A percentile compares a stretch with the other conserved stretches of the same genome.
Conservation (phyloP, 2,888 invertebrate genomes). For the Diloba caeruleocephala region DNA sequence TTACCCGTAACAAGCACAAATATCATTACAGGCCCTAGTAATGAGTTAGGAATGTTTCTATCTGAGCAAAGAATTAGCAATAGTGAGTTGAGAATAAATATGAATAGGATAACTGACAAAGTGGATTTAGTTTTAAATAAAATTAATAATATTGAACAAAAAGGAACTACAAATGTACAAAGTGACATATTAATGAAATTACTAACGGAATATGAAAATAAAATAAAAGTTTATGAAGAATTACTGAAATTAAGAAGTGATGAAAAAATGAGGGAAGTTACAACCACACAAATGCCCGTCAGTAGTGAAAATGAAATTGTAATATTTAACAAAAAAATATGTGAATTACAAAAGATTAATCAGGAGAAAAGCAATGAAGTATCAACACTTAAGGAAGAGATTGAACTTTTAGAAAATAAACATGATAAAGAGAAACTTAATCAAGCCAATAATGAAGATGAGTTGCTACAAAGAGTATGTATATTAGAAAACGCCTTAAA, state of each 20-base stretch:
- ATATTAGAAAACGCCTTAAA: conserved; percentile 55
- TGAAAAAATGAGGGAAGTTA: conserved; percentile 44
- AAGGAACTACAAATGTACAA: conserved; percentile 58
- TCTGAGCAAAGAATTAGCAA: conserved; percentile 80
- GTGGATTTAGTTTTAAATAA: conserved; percentile 72
- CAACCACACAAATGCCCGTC: conserved; percentile 9
- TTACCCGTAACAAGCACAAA: conserved; percentile 65
- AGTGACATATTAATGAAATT: conserved; percentile 74
- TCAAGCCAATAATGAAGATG: conserved; percentile 40
- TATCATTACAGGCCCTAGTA: conserved; percentile 46
- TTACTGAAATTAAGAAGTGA: conserved; percentile 61
- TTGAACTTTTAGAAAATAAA: conserved; percentile 54
- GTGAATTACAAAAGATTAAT: conserved; percentile 55
- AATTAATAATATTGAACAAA: conserved; percentile 61
- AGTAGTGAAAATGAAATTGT: conserved; percentile 33
- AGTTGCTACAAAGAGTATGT: conserved; percentile 55
- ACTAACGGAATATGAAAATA: conserved; percentile 79
- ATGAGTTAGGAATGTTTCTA: conserved; percentile 70
- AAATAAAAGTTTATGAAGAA: conserved; percentile 79
- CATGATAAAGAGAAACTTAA: conserved; percentile 27
- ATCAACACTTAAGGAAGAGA: conserved; percentile 59
- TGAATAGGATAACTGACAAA: conserved; percentile 77
- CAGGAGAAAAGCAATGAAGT: conserved; percentile 63
- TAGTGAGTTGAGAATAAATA: conserved; percentile 80
- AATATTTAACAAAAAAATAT: conserved; percentile 53